These are phyloP conservation scores for Cryptus viduatorius DNA, from an alignment of 2,888 invertebrate genomes.

Conservation along the genomic window DNA sequence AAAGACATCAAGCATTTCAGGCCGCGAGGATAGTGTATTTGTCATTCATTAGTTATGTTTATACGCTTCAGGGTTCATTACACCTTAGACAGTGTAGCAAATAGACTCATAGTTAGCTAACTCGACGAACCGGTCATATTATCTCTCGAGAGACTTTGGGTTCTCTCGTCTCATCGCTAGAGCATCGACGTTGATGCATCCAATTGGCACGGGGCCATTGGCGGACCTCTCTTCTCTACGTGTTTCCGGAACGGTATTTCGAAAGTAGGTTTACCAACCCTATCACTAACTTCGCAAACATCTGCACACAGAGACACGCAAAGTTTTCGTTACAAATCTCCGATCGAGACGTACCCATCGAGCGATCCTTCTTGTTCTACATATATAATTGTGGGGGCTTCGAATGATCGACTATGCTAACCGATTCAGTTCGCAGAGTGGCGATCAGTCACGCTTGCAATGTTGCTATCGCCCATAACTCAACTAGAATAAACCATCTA, in stretches of 20 bases:
- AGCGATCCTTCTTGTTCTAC: neutral
- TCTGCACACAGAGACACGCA: neutral
- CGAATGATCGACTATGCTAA: conserved; percentile 45
- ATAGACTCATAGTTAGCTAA: conserved; percentile 32
- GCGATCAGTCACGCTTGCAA: conserved; percentile 49
- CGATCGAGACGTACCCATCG: neutral
- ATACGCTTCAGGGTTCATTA: conserved; percentile 52
- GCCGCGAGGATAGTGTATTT: conserved; percentile 8
- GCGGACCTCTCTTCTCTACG: conserved; percentile 36
- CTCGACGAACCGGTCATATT: conserved; percentile 21
- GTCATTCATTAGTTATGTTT: neutral
- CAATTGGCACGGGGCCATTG: conserved; percentile 78
- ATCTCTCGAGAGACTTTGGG: conserved; percentile 32
- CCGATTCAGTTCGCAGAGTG: conserved; percentile 25
- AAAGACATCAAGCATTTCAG: neutral
- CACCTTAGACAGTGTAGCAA: conserved; percentile 43
- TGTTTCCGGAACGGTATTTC: conserved; percentile 50
- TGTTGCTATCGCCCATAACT: neutral
- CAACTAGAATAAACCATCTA: conserved; percentile 43
- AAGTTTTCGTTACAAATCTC: conserved; percentile 1
- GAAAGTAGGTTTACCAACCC: conserved; percentile 69
- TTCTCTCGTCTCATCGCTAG: conserved; percentile 28
- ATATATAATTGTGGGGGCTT: conserved; percentile 21
- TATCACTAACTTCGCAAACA: conserved; percentile 19
- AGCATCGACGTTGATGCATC: conserved; percentile 70